phyloP scores from a whole-genome alignment of 2,113 vertebrate species.

The Microtus pennsylvanicus region DNA sequence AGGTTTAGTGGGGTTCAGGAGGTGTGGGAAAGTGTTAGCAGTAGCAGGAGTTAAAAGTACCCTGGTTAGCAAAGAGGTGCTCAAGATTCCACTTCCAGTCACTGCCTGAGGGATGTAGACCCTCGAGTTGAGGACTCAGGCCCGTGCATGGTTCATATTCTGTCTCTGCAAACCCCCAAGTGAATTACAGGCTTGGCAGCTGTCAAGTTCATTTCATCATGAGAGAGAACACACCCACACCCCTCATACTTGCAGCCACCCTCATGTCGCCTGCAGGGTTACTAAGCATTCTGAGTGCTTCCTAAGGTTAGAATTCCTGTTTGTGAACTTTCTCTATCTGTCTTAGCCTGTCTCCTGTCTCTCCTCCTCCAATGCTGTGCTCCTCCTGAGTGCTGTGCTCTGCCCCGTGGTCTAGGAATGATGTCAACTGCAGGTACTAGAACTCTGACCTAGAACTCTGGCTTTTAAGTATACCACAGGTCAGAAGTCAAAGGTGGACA shows the following conservation, averaged over 20 bases:
- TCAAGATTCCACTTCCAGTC: not conserved
- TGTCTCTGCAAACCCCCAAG: not conserved
- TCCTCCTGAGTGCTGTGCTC: not conserved
- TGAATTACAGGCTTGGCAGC: not conserved
- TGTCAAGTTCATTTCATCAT: not conserved
- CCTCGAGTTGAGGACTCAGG: not conserved
- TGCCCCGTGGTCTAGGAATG: not conserved
- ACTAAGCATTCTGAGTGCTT: not conserved
- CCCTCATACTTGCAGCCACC: not conserved
- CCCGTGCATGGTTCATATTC: not conserved
- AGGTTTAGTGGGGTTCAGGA: slow-evolving; percentile 13
- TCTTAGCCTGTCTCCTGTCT: not conserved
- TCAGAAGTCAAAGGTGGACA: not conserved
- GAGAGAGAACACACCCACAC: not conserved
- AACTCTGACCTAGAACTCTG: not conserved
- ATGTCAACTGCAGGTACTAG: not conserved
- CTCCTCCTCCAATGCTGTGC: not conserved
- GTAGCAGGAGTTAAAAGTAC: slow-evolving; percentile 32
- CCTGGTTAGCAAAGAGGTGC: not conserved
- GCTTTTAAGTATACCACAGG: not conserved
- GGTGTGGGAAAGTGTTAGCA: not conserved
- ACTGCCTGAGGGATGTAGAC: not conserved
- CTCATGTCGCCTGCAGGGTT: not conserved
- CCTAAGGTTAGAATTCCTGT: not conserved
- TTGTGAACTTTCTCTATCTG: not conserved